Conservation (phyloP, 2,888 invertebrate species). For the Tanaodytes sp. region DNA sequence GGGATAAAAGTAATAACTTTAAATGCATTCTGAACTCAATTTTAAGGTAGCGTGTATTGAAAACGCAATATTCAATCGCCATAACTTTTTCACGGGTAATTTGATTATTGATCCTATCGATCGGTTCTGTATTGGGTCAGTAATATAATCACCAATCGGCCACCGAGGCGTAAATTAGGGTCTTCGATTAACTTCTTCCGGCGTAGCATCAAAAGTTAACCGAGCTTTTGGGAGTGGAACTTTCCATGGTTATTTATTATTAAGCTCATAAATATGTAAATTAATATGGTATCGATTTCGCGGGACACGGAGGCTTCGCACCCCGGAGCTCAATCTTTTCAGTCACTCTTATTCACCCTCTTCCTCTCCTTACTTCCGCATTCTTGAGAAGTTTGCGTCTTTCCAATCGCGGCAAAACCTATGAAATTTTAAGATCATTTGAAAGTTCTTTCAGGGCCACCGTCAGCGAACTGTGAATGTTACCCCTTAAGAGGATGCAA, state of each 20-base stretch:
- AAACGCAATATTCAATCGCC: no score
- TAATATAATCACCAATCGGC: constrained; percentile 32
- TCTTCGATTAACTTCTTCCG: constrained; percentile 17
- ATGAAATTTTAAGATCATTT: constrained; percentile 57
- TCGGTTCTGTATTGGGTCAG: constrained; percentile 42
- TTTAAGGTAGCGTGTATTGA: no score
- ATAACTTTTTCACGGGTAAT: no score
- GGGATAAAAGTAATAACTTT: no score
- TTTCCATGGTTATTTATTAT: constrained; percentile 58
- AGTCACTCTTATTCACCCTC: constrained; percentile 4
- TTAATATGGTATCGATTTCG: constrained; percentile 56
- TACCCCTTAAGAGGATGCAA: constrained; percentile 41
- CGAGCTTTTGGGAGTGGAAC: constrained; percentile 33
- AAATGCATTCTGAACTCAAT: no score
- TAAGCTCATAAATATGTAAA: constrained; percentile 60
- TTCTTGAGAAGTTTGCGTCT: constrained; percentile 47
- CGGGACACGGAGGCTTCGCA: constrained; percentile 18
- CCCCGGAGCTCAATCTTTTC: background rate
- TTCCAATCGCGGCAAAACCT: constrained; percentile 48
- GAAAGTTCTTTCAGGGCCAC: constrained; percentile 48
- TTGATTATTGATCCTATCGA: constrained; percentile 35
- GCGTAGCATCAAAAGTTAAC: constrained; percentile 38
- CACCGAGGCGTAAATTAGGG: constrained; percentile 19
- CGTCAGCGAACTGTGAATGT: constrained; percentile 50
- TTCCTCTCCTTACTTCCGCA: constrained; percentile 1